A percentile compares a stretch with the other conserved stretches of the same genome.
Conservation (phyloP, 2,797 vertebrate species). For the Pangasius mekongensis region DNA sequence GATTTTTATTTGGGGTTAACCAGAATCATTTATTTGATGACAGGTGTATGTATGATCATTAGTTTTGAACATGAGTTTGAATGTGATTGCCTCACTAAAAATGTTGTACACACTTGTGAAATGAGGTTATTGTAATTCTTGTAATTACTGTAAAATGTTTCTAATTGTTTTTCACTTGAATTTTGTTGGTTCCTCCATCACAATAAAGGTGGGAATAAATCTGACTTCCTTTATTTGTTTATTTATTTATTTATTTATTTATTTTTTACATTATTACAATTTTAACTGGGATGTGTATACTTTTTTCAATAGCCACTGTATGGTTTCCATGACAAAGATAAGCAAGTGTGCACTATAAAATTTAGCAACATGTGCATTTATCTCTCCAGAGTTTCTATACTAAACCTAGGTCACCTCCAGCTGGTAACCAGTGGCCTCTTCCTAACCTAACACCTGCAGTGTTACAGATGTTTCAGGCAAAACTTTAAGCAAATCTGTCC, state of each 20-base stretch:
- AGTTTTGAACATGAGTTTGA: neutral
- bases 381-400: neutral
- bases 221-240: neutral
- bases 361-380: too few relatives aligned
- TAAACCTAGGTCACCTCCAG: neutral
- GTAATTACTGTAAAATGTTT: neutral
- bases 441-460: slow-evolving; percentile 29
- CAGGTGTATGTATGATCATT: too few relatives aligned
- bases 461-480: slow-evolving; percentile 40
- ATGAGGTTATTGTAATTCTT: neutral
- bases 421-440: neutral
- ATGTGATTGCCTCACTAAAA: neutral
- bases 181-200: neutral
- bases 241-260: neutral
- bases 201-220: neutral
- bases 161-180: neutral
- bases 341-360: neutral
- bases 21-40: neutral
- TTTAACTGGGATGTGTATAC: neutral
- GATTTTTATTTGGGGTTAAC: neutral
- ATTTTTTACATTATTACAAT: neutral
- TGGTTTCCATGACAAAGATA: neutral
- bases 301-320: neutral
- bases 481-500: slow-evolving; percentile 6
- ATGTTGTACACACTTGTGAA: neutral